A percentile compares a stretch with the other conserved stretches of the same genome.
These are phyloP conservation scores for Desmophyllum pertusum DNA, from an alignment of 92 coral and sea anemone genomes.

Conservation along the genomic window DNA sequence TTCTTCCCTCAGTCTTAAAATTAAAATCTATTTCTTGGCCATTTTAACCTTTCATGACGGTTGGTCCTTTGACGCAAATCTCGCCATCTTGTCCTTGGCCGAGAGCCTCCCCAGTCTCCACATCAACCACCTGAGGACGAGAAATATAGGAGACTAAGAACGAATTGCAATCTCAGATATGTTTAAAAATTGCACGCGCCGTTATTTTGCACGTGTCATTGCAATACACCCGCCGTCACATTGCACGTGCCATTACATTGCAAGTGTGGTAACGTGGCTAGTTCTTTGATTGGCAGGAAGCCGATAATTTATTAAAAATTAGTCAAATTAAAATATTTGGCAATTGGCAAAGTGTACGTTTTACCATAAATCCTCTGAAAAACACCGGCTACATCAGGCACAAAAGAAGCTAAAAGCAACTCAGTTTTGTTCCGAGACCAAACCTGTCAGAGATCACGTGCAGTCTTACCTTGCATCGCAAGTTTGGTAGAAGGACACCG, in stretches of 20 bases:
- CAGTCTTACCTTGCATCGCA: conserved; percentile 78
- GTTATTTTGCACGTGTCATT: background rate
- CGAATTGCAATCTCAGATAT: background rate
- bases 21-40: no score
- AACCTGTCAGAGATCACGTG: background rate
- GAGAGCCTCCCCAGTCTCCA: conserved; percentile 81
- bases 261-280: no score
- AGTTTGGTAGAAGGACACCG: conserved; percentile 76
- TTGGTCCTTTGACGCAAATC: conserved; percentile 88
- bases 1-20: no score
- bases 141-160: background rate
- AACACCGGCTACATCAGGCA: background rate
- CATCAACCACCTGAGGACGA: conserved; percentile 67
- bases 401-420: no score
- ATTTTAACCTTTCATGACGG: conserved; percentile 83
- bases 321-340: background rate
- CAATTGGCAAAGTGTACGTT: background rate
- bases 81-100: conserved; percentile 82
- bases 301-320: no score
- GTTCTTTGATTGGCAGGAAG: no score
- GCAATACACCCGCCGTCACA: no score
- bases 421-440: background rate
- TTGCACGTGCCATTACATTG: no score
- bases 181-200: background rate
- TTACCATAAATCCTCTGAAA: background rate